These are phyloP conservation scores for Oryzias sinensis DNA, from an alignment of 2,797 vertebrate genomes.

Conservation along the genomic window DNA sequence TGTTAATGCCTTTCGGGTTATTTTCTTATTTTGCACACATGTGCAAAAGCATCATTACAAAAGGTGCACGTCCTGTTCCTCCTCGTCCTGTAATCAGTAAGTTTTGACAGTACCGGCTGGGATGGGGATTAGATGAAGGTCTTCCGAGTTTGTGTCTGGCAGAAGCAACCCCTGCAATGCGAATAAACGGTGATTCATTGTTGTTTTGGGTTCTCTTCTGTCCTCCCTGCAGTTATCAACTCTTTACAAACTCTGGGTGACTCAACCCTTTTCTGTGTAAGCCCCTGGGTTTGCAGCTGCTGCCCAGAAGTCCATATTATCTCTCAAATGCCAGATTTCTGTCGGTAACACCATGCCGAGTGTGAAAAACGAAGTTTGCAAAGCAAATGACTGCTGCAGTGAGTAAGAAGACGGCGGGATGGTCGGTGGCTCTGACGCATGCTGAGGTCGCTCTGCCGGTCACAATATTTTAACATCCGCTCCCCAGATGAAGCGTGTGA, in stretches of 20 bases:
- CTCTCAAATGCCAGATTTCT: constrained; percentile 39
- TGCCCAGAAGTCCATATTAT: constrained; percentile 35
- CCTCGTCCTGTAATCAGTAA: constrained; percentile 9
- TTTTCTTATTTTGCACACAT: neutral
- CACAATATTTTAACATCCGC: constrained; percentile 15
- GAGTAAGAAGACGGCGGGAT: constrained; percentile 23
- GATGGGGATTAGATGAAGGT: constrained; percentile 16
- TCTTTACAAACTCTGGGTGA: constrained; percentile 24
- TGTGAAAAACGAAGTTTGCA: constrained; percentile 46
- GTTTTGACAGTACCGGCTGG: constrained; percentile 19
- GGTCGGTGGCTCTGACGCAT: constrained; percentile 13
- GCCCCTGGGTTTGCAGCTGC: constrained; percentile 45
- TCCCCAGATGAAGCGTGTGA: constrained; percentile 25
- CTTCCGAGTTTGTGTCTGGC: constrained; percentile 26
- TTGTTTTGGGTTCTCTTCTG: constrained; percentile 28
- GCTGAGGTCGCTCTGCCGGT: constrained; percentile 23
- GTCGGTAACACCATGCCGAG: constrained; percentile 31
- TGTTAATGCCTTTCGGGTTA: constrained; percentile 21
- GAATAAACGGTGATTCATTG: constrained; percentile 61
- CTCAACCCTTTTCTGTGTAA: constrained; percentile 38
- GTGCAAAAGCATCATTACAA: neutral
- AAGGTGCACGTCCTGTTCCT: constrained; percentile 1
- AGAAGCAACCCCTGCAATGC: constrained; percentile 32
- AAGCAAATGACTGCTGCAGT: constrained; percentile 23
- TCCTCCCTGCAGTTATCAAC: constrained; percentile 28